A percentile compares a stretch with the other conserved stretches of the same genome.
Evolutionary conservation across 2,113 vertebrate species (phyloP).

Genomic region (Tamias sibiricus): DNA sequence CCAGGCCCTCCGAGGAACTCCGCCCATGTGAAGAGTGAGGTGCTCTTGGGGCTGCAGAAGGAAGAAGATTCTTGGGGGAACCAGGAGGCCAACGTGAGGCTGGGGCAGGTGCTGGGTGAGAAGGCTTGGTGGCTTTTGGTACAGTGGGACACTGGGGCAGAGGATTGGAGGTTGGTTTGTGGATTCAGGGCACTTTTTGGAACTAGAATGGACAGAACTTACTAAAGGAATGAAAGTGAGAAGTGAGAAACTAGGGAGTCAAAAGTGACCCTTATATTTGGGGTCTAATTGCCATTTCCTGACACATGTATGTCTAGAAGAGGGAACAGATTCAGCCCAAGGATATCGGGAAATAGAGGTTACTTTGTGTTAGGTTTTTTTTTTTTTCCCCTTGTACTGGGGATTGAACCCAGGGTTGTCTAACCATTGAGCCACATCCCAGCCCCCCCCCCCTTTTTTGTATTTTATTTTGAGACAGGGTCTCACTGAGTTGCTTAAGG

Average conservation of each 20-base stretch:
- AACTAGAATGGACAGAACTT: not conserved
- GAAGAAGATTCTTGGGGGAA: too few relatives aligned
- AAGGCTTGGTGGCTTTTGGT: not conserved
- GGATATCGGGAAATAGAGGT: not conserved
- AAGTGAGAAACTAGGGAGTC: not conserved
- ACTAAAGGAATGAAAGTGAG: not conserved
- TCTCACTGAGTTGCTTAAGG: too few relatives aligned
- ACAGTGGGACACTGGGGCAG: not conserved
- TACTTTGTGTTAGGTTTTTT: not conserved
- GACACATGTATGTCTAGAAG: not conserved
- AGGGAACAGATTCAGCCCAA: not conserved
- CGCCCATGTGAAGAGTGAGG: not conserved
- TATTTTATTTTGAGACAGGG: too few relatives aligned
- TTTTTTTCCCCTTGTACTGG: not conserved
- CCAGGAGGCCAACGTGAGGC: not conserved
- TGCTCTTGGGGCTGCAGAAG: not conserved
- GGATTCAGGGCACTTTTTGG: not conserved
- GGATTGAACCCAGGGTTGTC: too few relatives aligned
- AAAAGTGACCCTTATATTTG: not conserved
- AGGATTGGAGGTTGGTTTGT: not conserved
- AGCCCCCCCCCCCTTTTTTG: too few relatives aligned
- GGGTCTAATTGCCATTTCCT: not conserved
- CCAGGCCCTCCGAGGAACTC: not conserved
- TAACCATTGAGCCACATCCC: too few relatives aligned
- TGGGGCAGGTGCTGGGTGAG: not conserved